Conservation (phyloP, 2,888 invertebrate species). For the Aspidapion aeneum region DNA sequence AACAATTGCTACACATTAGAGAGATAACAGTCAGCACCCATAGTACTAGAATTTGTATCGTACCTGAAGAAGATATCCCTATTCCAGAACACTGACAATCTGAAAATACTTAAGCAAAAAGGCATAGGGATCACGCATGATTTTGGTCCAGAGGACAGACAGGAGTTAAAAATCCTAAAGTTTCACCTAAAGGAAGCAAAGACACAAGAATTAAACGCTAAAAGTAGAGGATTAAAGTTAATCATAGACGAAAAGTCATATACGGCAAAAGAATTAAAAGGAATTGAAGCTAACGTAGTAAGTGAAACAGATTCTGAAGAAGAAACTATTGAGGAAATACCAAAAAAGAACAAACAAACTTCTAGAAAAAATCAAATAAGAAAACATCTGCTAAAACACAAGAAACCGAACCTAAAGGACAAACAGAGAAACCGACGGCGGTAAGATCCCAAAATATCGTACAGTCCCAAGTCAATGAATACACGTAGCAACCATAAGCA, state of each 20-base stretch:
- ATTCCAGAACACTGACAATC: not conserved
- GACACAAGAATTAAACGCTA: not conserved
- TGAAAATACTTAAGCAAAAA: not conserved
- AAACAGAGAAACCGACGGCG: not conserved
- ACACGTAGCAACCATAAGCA: not conserved
- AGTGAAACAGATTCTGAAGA: not conserved
- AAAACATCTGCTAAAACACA: not conserved
- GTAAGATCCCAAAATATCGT: not conserved
- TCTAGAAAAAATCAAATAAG: not conserved
- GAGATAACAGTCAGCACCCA: not conserved
- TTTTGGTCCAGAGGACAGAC: not conserved
- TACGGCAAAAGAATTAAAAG: not conserved
- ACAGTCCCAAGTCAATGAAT: not conserved
- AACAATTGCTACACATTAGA: not conserved
- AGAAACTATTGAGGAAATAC: not conserved
- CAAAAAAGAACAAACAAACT: conserved; percentile 1
- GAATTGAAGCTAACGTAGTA: not conserved
- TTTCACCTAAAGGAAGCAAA: not conserved
- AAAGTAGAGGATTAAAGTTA: not conserved
- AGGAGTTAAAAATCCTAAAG: not conserved
- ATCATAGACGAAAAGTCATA: conserved; percentile 2
- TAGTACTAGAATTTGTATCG: not conserved
- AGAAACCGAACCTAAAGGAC: not conserved
- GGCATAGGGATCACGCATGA: not conserved
- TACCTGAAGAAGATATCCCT: not conserved